phyloP scores from a whole-genome alignment of 1,140 invertebrate species.

The Ridgeia piscesae region DNA sequence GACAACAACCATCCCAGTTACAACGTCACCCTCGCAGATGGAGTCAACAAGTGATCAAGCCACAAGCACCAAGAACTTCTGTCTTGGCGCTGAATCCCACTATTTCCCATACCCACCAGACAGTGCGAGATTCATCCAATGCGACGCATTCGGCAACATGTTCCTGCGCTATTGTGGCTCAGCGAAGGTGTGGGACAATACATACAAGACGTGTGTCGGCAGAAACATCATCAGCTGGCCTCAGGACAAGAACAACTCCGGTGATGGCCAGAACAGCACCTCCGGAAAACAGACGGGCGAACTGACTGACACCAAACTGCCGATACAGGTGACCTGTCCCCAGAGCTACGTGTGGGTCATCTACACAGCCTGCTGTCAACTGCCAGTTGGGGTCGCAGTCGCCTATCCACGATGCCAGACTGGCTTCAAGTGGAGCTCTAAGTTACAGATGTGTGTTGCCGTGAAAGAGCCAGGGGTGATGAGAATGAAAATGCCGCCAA shows the following conservation, averaged over 20 bases:
- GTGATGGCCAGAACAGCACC: background rate
- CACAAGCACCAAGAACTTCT: slow-evolving; percentile 17
- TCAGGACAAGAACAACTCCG: background rate
- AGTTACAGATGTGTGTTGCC: slow-evolving; percentile 9
- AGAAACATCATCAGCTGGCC: slow-evolving; percentile 14
- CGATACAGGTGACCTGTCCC: background rate
- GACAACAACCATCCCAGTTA: slow-evolving; percentile 6
- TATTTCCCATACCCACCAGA: slow-evolving; percentile 15
- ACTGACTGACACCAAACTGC: background rate
- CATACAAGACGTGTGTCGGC: slow-evolving; percentile 18
- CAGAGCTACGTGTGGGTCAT: background rate
- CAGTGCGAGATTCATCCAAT: slow-evolving; percentile 11
- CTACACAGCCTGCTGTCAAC: background rate
- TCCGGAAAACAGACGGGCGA: background rate
- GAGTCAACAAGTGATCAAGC: background rate
- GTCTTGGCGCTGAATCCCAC: background rate
- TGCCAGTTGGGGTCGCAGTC: background rate
- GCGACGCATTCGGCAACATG: slow-evolving; percentile 19
- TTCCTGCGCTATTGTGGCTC: slow-evolving; percentile 13
- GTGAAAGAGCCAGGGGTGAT: background rate
- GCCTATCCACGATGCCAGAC: background rate
- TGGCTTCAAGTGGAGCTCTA: background rate
- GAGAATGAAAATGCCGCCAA: background rate
- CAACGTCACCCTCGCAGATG: background rate
- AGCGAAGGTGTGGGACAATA: slow-evolving; percentile 16